Evolutionary conservation across 2,888 invertebrate genomes (phyloP), one percentile per base, ranked within the genome.

Genomic region (Acleris literana): DNA sequence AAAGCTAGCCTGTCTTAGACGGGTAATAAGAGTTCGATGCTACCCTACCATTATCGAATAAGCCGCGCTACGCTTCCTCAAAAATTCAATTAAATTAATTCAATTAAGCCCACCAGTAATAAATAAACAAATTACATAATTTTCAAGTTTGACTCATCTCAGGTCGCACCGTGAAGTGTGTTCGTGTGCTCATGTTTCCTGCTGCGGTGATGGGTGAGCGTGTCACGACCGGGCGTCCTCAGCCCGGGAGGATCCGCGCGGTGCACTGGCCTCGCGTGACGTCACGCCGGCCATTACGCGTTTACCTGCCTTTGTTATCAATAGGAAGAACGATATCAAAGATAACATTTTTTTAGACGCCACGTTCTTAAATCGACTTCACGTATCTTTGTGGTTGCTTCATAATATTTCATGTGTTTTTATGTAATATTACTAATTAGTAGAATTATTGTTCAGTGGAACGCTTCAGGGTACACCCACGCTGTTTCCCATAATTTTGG

Each of bases 221-320:
- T 80, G 85, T 85, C 87, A 86, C 83, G 86, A 81, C 71, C 73
- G 74, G 79, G 71, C 84, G 84, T 83, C 88, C 86, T 86, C 82
- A 74, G 68, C 65, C 74, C 71, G 77, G 78, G 75, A 74, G 74
- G 76, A 72, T 82, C 81, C 81, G 79, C 77, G 78, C 80, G 75
- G 75, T 71, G 72, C 72, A 71, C 72, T 70, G 76, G 76, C 88
- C 87, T 88, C 81, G 79, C 59, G 64, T 88, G 85, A 86, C 87
- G 88, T 84, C 87, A 88, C 68, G 68, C 64, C 54, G 64, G 66
- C 81, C 77, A 84, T 84, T 80, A 80, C 71, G 59, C 69, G 63
- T 64, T 71, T 70, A 74, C 63, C 33, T 33, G 9, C 33, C 62
- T 73, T 72, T 76, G 76, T 82, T 85, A 83, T 80, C 80, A 81